Percentiles rank a stretch among this genome's conserved stretches.
phyloP scores from a whole-genome alignment of 2,113 vertebrate species.

The Leucoraja erinaceus region DNA sequence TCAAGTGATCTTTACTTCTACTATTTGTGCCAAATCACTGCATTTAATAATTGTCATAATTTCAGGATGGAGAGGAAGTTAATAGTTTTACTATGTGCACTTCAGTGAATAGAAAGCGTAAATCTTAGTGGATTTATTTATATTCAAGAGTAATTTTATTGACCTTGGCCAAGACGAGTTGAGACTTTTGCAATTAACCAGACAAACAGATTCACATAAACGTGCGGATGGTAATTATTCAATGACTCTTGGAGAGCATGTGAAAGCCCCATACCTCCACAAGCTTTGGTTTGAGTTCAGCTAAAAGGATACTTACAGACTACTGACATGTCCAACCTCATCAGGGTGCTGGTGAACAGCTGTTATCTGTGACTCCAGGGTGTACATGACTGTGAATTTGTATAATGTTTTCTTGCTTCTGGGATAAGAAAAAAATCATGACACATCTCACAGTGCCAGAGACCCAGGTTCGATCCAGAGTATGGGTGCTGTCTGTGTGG shows the following conservation, averaged over 20 bases:
- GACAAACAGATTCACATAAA: background rate
- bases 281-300: background rate
- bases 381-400: too few species aligned
- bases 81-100: background rate
- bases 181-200: background rate
- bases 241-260: background rate
- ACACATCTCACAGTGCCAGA: too few species aligned
- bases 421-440: too few species aligned
- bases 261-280: background rate
- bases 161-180: background rate
- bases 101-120: background rate
- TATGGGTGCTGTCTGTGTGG: too few species aligned
- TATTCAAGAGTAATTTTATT: background rate
- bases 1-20: background rate
- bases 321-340: background rate
- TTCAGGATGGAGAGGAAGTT: background rate
- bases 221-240: background rate
- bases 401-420: too few species aligned
- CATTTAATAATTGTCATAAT: background rate
- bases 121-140: background rate
- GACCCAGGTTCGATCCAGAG: too few species aligned
- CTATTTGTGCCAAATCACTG: background rate
- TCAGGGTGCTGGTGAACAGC: too few species aligned
- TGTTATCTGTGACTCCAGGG: too few species aligned
- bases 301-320: background rate